Percentiles rank a stretch among this genome's conserved stretches.
phyloP scores from a whole-genome alignment of 2,113 vertebrate species.

The Piaya cayana region DNA sequence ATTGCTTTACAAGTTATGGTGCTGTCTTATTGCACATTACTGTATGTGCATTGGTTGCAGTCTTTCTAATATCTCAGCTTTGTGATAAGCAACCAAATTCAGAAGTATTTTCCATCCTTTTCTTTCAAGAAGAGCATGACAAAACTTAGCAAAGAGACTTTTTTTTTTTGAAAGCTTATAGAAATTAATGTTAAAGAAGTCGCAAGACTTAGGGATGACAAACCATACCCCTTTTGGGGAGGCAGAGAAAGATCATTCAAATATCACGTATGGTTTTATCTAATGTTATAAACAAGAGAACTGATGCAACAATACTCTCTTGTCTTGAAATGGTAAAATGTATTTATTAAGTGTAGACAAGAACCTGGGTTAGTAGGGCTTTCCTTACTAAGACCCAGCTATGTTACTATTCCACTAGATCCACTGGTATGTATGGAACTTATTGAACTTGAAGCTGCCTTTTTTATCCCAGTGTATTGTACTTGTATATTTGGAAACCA shows the following conservation, averaged over 20 bases:
- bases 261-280: not conserved
- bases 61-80: not conserved
- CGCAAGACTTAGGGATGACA: not conserved
- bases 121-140: not conserved
- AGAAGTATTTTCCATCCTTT: not conserved
- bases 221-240: not conserved
- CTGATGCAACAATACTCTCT: not conserved
- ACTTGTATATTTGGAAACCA: conserved; percentile 20
- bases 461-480: not conserved
- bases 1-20: not conserved
- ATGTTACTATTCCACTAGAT: not conserved
- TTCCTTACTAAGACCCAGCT: not conserved
- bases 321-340: not conserved
- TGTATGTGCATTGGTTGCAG: not conserved
- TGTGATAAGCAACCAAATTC: not conserved
- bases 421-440: not conserved
- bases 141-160: not conserved
- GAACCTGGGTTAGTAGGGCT: not conserved
- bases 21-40: not conserved
- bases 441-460: not conserved
- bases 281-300: not conserved
- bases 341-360: not conserved
- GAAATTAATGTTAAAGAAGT: not conserved
- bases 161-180: not conserved
- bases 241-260: not conserved